Percentiles rank a stretch among this genome's conserved stretches.
These are phyloP conservation scores for Coelopa pilipes DNA, from an alignment of 2,888 invertebrate species.

Conservation along the genomic window DNA sequence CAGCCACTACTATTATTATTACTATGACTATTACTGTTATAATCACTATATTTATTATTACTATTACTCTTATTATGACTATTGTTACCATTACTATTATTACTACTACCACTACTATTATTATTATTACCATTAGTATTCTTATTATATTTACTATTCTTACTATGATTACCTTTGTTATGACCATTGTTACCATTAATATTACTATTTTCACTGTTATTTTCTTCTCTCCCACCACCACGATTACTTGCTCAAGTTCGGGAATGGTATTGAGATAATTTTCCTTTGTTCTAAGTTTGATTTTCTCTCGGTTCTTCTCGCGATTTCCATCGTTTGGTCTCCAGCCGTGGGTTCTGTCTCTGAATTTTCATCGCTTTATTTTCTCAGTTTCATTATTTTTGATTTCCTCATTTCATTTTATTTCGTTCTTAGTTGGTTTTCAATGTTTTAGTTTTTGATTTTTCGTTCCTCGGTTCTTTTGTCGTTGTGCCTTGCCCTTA, in stretches of 20 bases:
- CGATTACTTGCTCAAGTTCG: neutral
- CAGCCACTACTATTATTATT: no score
- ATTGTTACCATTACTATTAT: no score
- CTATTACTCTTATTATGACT: no score
- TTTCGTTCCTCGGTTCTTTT: conserved; percentile 36
- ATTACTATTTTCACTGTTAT: neutral
- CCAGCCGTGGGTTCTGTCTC: no score
- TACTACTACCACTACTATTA: neutral
- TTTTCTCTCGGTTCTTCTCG: conserved; percentile 13
- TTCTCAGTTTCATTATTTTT: conserved; percentile 1
- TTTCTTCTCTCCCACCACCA: neutral
- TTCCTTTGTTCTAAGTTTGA: no score
- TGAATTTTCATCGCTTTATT: neutral
- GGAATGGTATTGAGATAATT: neutral
- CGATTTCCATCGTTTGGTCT: conserved; percentile 20
- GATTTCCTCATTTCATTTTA: neutral
- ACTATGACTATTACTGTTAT: no score
- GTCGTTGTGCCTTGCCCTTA: conserved; percentile 63
- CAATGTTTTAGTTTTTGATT: conserved; percentile 10
- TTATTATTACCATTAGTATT: no score
- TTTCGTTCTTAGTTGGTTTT: conserved; percentile 16
- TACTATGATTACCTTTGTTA: no score
- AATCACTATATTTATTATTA: no score
- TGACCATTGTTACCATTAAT: no score
- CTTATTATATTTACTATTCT: no score